Conservation (phyloP, 2,888 invertebrate genomes). For the Dolichopus griseipennis region DNA sequence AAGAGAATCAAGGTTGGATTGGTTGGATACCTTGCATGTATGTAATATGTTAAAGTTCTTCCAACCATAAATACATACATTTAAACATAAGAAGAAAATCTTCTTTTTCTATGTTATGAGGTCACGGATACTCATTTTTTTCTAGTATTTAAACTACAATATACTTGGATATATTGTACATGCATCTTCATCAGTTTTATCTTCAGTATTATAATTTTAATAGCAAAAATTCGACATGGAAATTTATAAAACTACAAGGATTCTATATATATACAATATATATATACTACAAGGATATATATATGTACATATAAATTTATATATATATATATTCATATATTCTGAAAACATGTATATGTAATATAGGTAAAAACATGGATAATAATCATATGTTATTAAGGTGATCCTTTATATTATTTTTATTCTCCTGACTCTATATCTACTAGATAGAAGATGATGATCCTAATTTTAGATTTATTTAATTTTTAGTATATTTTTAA, state of each 20-base stretch:
- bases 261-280: neutral
- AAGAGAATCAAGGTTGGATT: too few relatives aligned
- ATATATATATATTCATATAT: neutral
- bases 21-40: too few relatives aligned
- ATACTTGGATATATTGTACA: too few relatives aligned
- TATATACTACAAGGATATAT: neutral
- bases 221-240: neutral
- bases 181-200: neutral
- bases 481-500: too few relatives aligned
- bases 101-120: neutral
- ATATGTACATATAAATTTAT: too few relatives aligned
- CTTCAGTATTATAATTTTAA: neutral
- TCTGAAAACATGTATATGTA: neutral
- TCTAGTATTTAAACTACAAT: neutral
- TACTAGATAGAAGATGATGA: neutral
- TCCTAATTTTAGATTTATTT: neutral
- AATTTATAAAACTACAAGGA: neutral
- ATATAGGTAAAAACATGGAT: neutral
- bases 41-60: too few relatives aligned
- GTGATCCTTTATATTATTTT: neutral
- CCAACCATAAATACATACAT: too few relatives aligned
- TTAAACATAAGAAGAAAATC: neutral
- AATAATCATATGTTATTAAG: conserved; percentile 3
- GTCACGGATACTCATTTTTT: neutral
- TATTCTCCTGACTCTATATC: too few relatives aligned